A percentile compares a stretch with the other conserved stretches of the same genome.
Conservation (phyloP, 2,888 invertebrate species). For the Sclerodermus sp. region DNA sequence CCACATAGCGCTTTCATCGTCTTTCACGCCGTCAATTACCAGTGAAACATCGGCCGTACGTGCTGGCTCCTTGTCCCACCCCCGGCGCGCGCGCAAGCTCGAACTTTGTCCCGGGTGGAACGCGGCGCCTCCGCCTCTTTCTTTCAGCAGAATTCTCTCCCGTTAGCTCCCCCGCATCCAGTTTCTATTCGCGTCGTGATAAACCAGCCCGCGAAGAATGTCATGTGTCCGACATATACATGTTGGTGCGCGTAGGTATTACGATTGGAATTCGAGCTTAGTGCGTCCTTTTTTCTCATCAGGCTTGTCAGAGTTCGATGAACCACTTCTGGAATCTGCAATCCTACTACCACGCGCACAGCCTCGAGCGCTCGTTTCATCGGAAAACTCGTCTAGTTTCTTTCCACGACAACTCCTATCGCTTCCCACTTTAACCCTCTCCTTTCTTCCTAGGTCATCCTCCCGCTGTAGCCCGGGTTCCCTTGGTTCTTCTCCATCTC, state of each 20-base stretch:
- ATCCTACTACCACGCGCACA: neutral
- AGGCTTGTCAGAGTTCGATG: neutral
- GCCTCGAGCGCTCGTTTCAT: neutral
- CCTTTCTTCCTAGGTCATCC: neutral
- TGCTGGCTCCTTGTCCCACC: neutral
- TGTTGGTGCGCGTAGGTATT: neutral
- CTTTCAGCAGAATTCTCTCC: neutral
- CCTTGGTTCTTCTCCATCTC: no score
- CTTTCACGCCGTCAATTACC: neutral
- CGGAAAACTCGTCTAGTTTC: constrained; percentile 2
- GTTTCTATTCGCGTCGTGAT: no score
- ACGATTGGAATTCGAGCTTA: neutral
- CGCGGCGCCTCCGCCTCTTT: neutral
- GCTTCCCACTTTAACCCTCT: neutral
- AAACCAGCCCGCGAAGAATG: neutral
- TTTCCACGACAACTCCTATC: neutral
- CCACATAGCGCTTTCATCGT: neutral
- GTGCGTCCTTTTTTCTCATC: neutral
- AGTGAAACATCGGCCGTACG: constrained; percentile 1
- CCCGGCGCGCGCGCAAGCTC: neutral
- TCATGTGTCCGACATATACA: no score
- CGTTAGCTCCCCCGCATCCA: neutral
- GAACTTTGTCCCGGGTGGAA: no score
- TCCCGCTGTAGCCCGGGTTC: no score
- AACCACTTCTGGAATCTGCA: neutral